These are phyloP conservation scores for Anticlea derivata DNA, from an alignment of 2,888 invertebrate genomes.

Conservation along the genomic window DNA sequence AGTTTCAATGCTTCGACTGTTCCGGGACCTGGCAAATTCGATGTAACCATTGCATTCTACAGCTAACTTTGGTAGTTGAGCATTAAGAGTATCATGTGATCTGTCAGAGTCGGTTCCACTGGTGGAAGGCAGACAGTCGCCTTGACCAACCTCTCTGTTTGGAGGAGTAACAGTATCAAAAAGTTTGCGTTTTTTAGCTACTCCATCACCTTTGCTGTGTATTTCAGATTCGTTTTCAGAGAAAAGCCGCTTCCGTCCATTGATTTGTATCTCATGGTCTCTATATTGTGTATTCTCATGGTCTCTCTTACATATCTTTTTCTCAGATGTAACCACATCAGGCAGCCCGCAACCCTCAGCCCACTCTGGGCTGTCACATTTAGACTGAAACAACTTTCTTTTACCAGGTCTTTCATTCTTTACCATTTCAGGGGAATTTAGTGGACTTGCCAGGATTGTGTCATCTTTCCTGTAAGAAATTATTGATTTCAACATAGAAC, in stretches of 20 bases:
- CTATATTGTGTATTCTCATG: conserved; percentile 30
- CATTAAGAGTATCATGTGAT: conserved; percentile 67
- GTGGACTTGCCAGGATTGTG: conserved; percentile 52
- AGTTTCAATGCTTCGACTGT: conserved; percentile 59
- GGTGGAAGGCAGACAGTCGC: conserved; percentile 76
- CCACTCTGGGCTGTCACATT: conserved; percentile 72
- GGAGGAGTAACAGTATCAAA: conserved; percentile 64
- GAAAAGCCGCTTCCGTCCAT: conserved; percentile 48
- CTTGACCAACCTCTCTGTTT: conserved; percentile 71
- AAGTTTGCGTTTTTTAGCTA: conserved; percentile 56
- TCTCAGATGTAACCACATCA: conserved; percentile 46
- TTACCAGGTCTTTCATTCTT: conserved; percentile 51
- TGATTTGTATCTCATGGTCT: conserved; percentile 36
- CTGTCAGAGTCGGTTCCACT: conserved; percentile 66
- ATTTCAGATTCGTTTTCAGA: conserved; percentile 50
- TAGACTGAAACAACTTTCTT: conserved; percentile 55
- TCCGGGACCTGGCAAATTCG: conserved; percentile 69
- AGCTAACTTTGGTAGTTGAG: conserved; percentile 69
- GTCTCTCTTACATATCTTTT: conserved; percentile 49
- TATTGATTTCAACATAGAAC: conserved; percentile 3
- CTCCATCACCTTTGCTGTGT: conserved; percentile 64
- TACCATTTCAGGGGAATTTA: conserved; percentile 62
- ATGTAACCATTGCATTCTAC: conserved; percentile 77
- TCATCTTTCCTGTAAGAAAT: conserved; percentile 62
- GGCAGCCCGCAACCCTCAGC: conserved; percentile 65